Percentiles rank a stretch among this genome's conserved stretches.
phyloP scores from a whole-genome alignment of 2,888 invertebrate genomes.

The Ormia ochracea region DNA sequence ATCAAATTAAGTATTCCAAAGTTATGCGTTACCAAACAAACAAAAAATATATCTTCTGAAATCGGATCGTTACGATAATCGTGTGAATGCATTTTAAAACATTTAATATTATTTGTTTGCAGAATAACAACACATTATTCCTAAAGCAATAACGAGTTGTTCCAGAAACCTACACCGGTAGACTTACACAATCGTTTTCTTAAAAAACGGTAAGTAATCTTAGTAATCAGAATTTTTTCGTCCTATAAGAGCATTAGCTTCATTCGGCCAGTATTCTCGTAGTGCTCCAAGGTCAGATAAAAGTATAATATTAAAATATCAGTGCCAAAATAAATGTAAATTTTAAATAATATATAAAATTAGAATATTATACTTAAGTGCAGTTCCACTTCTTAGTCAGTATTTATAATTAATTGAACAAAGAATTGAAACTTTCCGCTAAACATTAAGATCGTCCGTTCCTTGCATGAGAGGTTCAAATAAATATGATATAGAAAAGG shows the following conservation, averaged over 20 bases:
- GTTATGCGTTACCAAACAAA: neutral
- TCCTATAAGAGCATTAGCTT: neutral
- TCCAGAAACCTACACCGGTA: neutral
- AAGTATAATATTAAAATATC: slow-evolving; percentile 13
- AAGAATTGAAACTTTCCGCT: neutral
- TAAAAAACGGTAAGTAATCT: neutral
- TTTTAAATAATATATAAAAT: slow-evolving; percentile 5
- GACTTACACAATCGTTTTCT: neutral
- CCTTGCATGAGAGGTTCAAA: neutral
- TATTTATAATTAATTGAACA: slow-evolving; percentile 21
- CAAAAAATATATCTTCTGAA: neutral
- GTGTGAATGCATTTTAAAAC: neutral
- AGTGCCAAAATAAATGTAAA: slow-evolving; percentile 48
- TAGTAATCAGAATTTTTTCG: neutral
- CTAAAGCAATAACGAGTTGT: neutral
- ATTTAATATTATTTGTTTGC: neutral
- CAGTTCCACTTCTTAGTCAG: slow-evolving; percentile 33
- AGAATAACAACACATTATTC: neutral
- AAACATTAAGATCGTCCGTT: neutral
- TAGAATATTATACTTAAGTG: neutral
- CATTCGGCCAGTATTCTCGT: slow-evolving; percentile 21
- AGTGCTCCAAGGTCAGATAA: neutral
- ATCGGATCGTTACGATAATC: neutral
- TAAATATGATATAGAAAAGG: neutral
- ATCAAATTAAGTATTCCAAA: neutral